phyloP scores from a whole-genome alignment of 2,888 invertebrate species.

The Synergus itoensis region DNA sequence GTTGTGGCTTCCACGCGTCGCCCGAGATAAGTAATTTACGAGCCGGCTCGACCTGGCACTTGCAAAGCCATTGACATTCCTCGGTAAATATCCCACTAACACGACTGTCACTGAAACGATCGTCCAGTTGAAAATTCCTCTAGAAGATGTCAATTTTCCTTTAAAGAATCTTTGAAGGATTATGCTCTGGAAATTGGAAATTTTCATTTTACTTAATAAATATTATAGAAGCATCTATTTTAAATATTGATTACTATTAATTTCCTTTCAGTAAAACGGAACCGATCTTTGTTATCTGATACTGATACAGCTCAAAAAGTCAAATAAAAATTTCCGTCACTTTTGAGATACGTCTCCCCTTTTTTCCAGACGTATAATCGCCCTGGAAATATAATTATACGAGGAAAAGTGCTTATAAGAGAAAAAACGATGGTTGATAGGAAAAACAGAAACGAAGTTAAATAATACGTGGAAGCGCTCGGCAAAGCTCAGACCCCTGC shows the following conservation, averaged over 20 bases:
- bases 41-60: constrained; percentile 37
- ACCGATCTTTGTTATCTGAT: background rate
- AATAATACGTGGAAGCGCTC: constrained; percentile 43
- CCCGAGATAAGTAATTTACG: constrained; percentile 55
- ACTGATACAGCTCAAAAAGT: background rate
- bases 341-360: background rate
- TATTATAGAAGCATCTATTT: no score
- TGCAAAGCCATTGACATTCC: constrained; percentile 38
- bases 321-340: background rate
- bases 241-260: background rate
- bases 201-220: no score
- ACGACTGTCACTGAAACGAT: constrained; percentile 31
- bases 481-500: constrained; percentile 37
- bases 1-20: constrained; percentile 54
- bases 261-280: background rate
- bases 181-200: no score
- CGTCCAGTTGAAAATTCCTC: background rate
- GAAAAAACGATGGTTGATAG: constrained; percentile 18
- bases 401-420: constrained; percentile 7
- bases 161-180: no score
- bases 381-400: constrained; percentile 10
- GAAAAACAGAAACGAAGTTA: constrained; percentile 30
- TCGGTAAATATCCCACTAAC: constrained; percentile 29
- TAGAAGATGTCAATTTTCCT: no score
- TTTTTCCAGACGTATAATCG: constrained; percentile 24